Percentiles rank a stretch among this genome's conserved stretches.
phyloP scores from a whole-genome alignment of 2,888 invertebrate genomes.

The Diarsia brunnea region DNA sequence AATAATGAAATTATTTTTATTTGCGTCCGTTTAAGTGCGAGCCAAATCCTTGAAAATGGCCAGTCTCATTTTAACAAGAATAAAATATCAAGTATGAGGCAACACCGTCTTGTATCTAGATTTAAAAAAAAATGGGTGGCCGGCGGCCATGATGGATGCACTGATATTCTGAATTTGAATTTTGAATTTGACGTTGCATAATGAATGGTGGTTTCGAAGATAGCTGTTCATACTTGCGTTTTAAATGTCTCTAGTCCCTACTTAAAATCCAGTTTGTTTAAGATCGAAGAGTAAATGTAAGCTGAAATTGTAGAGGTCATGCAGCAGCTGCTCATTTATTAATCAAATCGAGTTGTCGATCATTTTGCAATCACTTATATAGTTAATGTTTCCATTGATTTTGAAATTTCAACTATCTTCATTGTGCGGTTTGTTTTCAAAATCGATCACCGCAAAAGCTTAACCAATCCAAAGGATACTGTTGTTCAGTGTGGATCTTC shows the following conservation, averaged over 20 bases:
- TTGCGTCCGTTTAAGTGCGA: slow-evolving; percentile 12
- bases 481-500: neutral
- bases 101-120: slow-evolving; percentile 26
- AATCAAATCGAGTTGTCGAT: slow-evolving; percentile 28
- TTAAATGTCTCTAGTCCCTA: slow-evolving; percentile 52
- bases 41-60: slow-evolving; percentile 48
- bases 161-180: slow-evolving; percentile 47
- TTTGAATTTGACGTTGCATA: slow-evolving; percentile 45
- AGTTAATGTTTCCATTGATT: neutral
- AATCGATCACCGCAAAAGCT: neutral
- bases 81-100: slow-evolving; percentile 42
- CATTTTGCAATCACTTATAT: slow-evolving; percentile 16
- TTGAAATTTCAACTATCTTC: neutral
- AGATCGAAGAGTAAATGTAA: slow-evolving; percentile 31
- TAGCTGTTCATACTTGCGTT: slow-evolving; percentile 10
- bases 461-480: neutral
- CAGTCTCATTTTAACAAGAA: slow-evolving; percentile 47
- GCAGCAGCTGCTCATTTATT: neutral
- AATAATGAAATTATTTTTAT: slow-evolving; percentile 17
- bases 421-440: neutral
- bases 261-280: slow-evolving; percentile 42
- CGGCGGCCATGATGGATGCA: slow-evolving; percentile 36
- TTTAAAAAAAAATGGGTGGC: slow-evolving; percentile 15
- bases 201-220: slow-evolving; percentile 15
- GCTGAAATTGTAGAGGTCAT: slow-evolving; percentile 39